Percentiles rank a stretch among this genome's conserved stretches.
These are phyloP conservation scores for Melipona beecheii DNA, from an alignment of 2,888 invertebrate species.

Conservation along the genomic window DNA sequence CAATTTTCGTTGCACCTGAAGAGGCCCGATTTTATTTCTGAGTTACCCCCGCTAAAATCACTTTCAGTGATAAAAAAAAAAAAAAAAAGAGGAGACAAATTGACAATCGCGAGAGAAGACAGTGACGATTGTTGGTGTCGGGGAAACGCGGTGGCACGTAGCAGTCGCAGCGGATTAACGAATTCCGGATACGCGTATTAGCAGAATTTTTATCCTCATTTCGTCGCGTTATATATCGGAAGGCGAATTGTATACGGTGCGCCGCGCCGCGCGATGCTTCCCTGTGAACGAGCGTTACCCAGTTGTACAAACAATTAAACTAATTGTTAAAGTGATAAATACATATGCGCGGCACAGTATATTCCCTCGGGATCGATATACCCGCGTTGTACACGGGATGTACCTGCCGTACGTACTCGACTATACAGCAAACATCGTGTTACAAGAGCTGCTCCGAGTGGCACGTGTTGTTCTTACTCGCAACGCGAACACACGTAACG, in stretches of 20 bases:
- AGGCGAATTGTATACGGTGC: neutral
- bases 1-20: too few relatives aligned
- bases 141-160: neutral
- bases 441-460: conserved; percentile 64
- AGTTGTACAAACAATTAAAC: conserved; percentile 74
- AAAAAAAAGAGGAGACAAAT: neutral
- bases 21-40: too few relatives aligned
- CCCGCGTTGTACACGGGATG: conserved; percentile 47
- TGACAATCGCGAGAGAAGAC: neutral
- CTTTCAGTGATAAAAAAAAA: too few relatives aligned
- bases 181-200: conserved; percentile 23
- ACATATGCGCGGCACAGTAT: conserved; percentile 48
- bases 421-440: conserved; percentile 62
- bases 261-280: conserved; percentile 16
- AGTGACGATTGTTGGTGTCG: neutral
- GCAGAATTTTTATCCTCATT: conserved; percentile 47
- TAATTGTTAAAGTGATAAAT: conserved; percentile 75
- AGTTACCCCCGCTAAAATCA: too few relatives aligned
- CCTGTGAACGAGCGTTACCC: conserved; percentile 56
- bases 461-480: conserved; percentile 71
- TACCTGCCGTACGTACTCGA: conserved; percentile 57
- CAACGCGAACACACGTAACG: conserved; percentile 42
- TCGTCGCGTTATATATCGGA: conserved; percentile 38
- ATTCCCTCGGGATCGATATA: conserved; percentile 64
- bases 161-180: conserved; percentile 30